phyloP scores from a whole-genome alignment of 2,888 invertebrate genomes.

The Plemyria rubiginata region DNA sequence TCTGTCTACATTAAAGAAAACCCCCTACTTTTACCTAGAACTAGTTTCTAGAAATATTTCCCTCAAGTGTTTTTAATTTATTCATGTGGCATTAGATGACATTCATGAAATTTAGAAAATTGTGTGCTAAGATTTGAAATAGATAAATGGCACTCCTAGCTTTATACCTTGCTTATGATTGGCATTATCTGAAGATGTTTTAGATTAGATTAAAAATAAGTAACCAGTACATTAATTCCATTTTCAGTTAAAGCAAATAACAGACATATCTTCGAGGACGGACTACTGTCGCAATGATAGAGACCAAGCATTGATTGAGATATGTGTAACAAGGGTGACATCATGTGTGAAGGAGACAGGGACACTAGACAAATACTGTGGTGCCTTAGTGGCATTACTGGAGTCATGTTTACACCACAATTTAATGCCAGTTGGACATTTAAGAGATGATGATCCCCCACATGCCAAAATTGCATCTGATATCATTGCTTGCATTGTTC shows the following conservation, averaged over 20 bases:
- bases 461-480: slow-evolving; percentile 98
- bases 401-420: slow-evolving; percentile 96
- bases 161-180: slow-evolving; percentile 22
- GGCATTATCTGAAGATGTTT: slow-evolving; percentile 27
- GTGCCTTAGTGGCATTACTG: slow-evolving; percentile 92
- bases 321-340: slow-evolving; percentile 95
- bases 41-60: not conserved
- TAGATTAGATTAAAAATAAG: slow-evolving; percentile 27
- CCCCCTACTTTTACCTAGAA: too few species aligned
- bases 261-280: slow-evolving; percentile 92
- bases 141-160: slow-evolving; percentile 32
- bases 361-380: slow-evolving; percentile 94
- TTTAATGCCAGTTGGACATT: slow-evolving; percentile 88
- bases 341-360: slow-evolving; percentile 95
- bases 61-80: not conserved
- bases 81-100: slow-evolving; percentile 16
- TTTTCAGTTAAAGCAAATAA: slow-evolving; percentile 88
- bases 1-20: too few species aligned
- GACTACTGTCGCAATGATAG: slow-evolving; percentile 94
- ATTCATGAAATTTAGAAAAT: slow-evolving; percentile 35
- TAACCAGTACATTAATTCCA: slow-evolving; percentile 13
- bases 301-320: slow-evolving; percentile 97
- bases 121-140: slow-evolving; percentile 4
- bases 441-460: slow-evolving; percentile 94
- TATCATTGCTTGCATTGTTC: slow-evolving; percentile 96